These are phyloP conservation scores for Caerostris darwini DNA, from an alignment of 1,140 invertebrate genomes.

Conservation along the genomic window DNA sequence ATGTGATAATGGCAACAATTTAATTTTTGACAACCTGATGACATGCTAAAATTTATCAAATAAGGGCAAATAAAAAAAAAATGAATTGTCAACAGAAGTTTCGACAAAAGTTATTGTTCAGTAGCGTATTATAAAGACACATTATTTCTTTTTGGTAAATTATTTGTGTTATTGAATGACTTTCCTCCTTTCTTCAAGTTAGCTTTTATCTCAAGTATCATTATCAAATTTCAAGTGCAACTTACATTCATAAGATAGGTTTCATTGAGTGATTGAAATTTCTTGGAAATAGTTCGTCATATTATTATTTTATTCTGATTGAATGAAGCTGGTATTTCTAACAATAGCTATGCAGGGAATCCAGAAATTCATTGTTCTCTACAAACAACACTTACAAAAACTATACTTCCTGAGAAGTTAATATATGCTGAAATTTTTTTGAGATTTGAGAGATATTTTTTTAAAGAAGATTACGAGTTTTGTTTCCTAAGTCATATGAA, in stretches of 20 bases:
- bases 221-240: not conserved
- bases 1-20: too few species aligned
- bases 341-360: not conserved
- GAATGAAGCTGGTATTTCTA: not conserved
- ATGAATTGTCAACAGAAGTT: too few species aligned
- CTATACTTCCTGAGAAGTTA: too few species aligned
- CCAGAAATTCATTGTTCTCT: not conserved
- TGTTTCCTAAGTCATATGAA: too few species aligned
- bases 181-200: not conserved
- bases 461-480: too few species aligned
- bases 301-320: not conserved
- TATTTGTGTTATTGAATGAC: not conserved
- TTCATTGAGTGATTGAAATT: not conserved
- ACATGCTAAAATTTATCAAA: too few species aligned
- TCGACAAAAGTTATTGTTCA: too few species aligned
- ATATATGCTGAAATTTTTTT: too few species aligned
- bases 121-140: not conserved
- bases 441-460: too few species aligned
- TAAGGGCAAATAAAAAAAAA: too few species aligned
- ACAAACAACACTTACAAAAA: not conserved
- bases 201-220: slow-evolving; percentile 10
- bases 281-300: not conserved
- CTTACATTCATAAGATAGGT: not conserved
- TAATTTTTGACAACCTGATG: too few species aligned
- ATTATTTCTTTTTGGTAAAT: not conserved